A percentile compares a stretch with the other conserved stretches of the same genome.
phyloP scores from a whole-genome alignment of 2,797 vertebrate genomes.

The Pachyuromys duprasi region DNA sequence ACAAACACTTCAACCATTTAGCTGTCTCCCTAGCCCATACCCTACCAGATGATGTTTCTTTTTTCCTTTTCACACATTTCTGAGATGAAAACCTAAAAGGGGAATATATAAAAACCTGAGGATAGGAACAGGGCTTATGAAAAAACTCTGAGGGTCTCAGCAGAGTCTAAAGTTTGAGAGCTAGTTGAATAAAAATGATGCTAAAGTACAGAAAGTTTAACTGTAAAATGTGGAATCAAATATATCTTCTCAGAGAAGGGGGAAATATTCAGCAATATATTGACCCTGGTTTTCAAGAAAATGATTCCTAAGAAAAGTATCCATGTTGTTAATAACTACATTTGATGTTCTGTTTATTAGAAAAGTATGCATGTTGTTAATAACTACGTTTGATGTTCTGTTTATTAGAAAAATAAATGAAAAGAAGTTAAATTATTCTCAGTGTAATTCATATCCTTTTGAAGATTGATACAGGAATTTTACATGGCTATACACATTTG shows the following conservation, averaged over 20 bases:
- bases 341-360: background rate
- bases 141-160: background rate
- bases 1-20: background rate
- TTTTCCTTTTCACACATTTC: background rate
- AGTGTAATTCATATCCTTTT: background rate
- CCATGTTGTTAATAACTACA: background rate
- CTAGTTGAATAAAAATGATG: background rate
- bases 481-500: background rate
- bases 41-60: background rate
- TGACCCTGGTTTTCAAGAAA: background rate
- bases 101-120: background rate
- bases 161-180: conserved; percentile 28
- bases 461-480: background rate
- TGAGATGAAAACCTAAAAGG: background rate
- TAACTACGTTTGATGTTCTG: background rate
- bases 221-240: background rate
- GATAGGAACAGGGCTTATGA: background rate
- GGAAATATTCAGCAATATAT: background rate
- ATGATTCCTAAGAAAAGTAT: background rate
- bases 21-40: too few species aligned
- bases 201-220: background rate
- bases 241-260: background rate
- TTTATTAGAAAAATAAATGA: background rate
- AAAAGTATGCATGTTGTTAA: background rate
- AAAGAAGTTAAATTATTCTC: background rate